Percentiles rank a stretch among this genome's conserved stretches.
Evolutionary conservation across 1,140 invertebrate genomes (phyloP).

Genomic region (Lepidurus packardi): DNA sequence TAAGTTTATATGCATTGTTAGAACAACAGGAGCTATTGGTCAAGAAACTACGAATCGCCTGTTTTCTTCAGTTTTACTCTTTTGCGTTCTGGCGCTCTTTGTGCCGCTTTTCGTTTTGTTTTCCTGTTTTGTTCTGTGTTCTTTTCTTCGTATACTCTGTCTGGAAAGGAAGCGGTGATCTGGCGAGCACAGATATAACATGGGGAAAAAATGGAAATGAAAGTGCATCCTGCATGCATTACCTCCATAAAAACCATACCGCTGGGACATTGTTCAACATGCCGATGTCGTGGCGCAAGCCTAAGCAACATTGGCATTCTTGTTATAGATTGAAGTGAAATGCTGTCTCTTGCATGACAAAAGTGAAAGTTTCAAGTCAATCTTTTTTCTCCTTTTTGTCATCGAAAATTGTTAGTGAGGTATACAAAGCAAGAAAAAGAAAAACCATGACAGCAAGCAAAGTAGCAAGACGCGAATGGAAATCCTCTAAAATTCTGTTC

Average conservation of each 20-base stretch:
- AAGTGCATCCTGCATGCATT: constrained; percentile 3
- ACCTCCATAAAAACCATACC: neutral
- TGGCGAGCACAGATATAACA: neutral
- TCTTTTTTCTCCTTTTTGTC: too few relatives aligned
- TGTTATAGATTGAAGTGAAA: too few relatives aligned
- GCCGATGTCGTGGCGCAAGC: neutral
- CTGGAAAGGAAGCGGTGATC: neutral
- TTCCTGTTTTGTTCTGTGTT: neutral
- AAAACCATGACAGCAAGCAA: neutral
- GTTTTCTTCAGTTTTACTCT: too few relatives aligned
- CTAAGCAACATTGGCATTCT: neutral
- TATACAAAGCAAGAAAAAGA: neutral
- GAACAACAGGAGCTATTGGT: too few relatives aligned
- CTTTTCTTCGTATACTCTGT: neutral
- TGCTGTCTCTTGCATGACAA: too few relatives aligned
- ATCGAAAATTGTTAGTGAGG: neutral
- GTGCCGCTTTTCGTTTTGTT: neutral
- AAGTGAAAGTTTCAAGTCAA: too few relatives aligned
- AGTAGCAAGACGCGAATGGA: neutral
- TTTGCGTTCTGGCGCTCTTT: too few relatives aligned
- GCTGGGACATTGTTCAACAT: neutral
- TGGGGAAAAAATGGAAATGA: neutral
- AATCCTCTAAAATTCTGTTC: neutral
- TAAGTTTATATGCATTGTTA: too few relatives aligned
- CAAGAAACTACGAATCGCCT: too few relatives aligned